Evolutionary conservation across 2,113 vertebrate genomes (phyloP), one percentile per base, ranked within the genome.

Genomic region (Silurus asotus): DNA sequence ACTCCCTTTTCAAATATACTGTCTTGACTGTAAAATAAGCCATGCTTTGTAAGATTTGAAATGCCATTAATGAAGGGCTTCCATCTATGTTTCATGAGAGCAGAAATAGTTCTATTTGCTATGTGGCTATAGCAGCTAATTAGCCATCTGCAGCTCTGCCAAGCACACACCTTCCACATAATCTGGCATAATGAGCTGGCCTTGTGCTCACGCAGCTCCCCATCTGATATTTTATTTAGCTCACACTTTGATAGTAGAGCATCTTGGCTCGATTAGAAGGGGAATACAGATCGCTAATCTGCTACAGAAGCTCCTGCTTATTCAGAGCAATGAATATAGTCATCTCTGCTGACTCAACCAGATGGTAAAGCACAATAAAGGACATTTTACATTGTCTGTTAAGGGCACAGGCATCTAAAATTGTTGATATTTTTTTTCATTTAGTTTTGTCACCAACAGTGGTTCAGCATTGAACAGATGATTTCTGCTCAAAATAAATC

Each of bases 211-310:
- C 19, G 14, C 78, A 11, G 28, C 28, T 80, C 19, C 37, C 55
- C 25, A 23, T 80, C 78, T 61, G 78, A 80, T 61, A 45, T 61
- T 80, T 80, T 80, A 58, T 80, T 79, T 59, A 79, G 14, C 55
- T 37, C 77, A 59, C 77, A 80, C 25, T 61, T 37, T 80, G 77
- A 59, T 59, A 4, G n/a, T 80, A 17, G 17, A 80, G 56, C 55
- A 80, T 58, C 56, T 58, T 80, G 77, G 77, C 77, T 59, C 56
- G 4, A 55, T 77, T 80, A 59, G 51, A 56, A n/a, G 23, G 37
- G 51, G n/a, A 77, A 77, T 55, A 11, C 74, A 37, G 77, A 79
- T 45, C 61, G 55, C 56, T 80, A 80, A 37, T 62, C 28, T 8
- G 14, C 4, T 58, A 62, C 25, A 80, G 37, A 61, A 59, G 78